Base-by-base conservation (phyloP, 1,140 invertebrate species). In the Drosophila cardini region DNA sequence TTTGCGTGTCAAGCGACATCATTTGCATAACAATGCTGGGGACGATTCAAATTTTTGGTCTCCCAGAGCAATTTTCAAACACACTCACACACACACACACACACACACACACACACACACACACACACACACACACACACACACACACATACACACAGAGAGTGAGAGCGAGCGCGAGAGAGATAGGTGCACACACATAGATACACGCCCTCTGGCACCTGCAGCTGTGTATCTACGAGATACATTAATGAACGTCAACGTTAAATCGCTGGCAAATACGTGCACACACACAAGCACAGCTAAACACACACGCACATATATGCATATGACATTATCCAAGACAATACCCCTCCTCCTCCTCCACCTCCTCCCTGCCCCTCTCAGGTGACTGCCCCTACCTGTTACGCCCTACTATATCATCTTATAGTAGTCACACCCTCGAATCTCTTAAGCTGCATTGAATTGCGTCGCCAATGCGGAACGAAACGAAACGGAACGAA, bases 11-110 rank as follows among this genome's bases (percentile, higher is more conserved):
- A 80, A 89, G 85, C 77, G 80, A 81, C 80, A 82, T 90, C 77
- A 89, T 89, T 89, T 89, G 86, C 84, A 89, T 89, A 89, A 89
- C 84, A 89, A 89, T 89, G 85, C 84, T 87, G 83, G 83, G 80
- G 83, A 89, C 85, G 84, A 89, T 89, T 87, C 76, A 82, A 82
- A 86, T 86, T 86, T 87, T 87, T 87, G 83, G 79, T 87, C 83
- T 87, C 79, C 83, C 82, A 86, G 82, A 86, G 82, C 78, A 86
- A 86, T 86, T 86, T 86, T 81, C 78, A 86, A 58, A 72, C 48
- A 64, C 68, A 64, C 40, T 75, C 65, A 62, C 30, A 36, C 40
- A 56, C 38, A 57, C 40, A 48, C 30, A 42, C 32, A 65, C 43
- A 53, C 50, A 61, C 7, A 58, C 13, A 57, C n/a, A n/a, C n/a